These are phyloP conservation scores for Philereme vetulata DNA, from an alignment of 2,888 invertebrate species.

Conservation along the genomic window DNA sequence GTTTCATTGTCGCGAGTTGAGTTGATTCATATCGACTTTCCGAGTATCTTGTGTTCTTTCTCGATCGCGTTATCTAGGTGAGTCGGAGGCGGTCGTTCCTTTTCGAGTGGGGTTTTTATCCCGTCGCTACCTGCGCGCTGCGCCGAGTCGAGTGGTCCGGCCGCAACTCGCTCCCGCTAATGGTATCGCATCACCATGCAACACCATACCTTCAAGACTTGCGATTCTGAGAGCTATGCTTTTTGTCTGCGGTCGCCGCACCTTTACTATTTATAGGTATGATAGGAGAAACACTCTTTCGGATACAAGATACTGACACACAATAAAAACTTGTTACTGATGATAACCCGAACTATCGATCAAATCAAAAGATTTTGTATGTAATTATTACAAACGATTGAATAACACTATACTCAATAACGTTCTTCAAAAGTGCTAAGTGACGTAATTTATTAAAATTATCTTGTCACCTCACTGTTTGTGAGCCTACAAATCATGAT, in stretches of 20 bases:
- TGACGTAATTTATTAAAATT: slow-evolving; percentile 33
- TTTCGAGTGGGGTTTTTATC: slow-evolving; percentile 80
- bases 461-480: slow-evolving; percentile 30
- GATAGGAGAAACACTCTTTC: too few species aligned
- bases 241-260: slow-evolving; percentile 40
- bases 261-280: slow-evolving; percentile 33
- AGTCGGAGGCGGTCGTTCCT: slow-evolving; percentile 69
- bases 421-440: slow-evolving; percentile 13
- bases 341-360: slow-evolving; percentile 49
- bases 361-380: slow-evolving; percentile 53
- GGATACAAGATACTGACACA: slow-evolving; percentile 4
- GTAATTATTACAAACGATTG: slow-evolving; percentile 2
- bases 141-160: slow-evolving; percentile 50
- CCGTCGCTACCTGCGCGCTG: slow-evolving; percentile 69
- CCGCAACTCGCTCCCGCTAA: slow-evolving; percentile 61
- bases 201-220: slow-evolving; percentile 54
- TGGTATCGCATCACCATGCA: slow-evolving; percentile 51
- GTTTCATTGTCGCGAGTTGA: slow-evolving; percentile 51
- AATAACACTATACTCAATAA: slow-evolving; percentile 19
- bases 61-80: slow-evolving; percentile 70
- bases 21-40: slow-evolving; percentile 55
- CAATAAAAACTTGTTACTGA: slow-evolving; percentile 43
- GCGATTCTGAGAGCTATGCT: slow-evolving; percentile 45
- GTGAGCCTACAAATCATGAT: slow-evolving; percentile 34
- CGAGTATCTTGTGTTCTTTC: slow-evolving; percentile 48